Evolutionary conservation across 1,140 invertebrate species (phyloP).

Genomic region (Tetranychus urticae): DNA sequence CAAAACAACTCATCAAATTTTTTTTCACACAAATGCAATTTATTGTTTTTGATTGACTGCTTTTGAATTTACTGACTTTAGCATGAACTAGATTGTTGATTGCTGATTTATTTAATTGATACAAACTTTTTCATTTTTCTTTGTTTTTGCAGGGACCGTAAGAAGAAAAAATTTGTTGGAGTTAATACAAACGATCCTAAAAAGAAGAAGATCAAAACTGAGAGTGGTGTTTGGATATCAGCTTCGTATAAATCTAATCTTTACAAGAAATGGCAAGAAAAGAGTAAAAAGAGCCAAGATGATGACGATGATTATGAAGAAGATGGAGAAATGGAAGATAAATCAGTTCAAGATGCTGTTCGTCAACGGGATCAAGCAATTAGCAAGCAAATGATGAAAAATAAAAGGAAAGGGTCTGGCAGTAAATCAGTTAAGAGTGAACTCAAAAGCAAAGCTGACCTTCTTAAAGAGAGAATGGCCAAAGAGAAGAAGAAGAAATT

Average conservation of each 20-base stretch:
- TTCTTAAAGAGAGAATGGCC: not conserved
- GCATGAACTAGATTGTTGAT: no score
- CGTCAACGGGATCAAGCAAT: not conserved
- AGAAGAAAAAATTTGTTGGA: constrained; percentile 69
- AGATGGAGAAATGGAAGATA: not conserved
- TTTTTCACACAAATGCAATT: no score
- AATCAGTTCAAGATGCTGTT: not conserved
- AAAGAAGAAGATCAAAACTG: constrained; percentile 64
- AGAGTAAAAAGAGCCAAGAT: not conserved
- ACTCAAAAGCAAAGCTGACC: not conserved
- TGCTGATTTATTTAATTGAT: not conserved
- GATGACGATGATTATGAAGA: not conserved
- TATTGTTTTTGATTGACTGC: no score
- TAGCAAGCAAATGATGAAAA: not conserved
- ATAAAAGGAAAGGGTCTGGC: not conserved
- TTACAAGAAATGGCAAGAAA: constrained; percentile 54
- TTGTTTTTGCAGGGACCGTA: constrained; percentile 37
- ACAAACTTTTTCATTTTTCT: no score
- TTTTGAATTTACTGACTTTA: no score
- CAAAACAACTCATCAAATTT: no score
- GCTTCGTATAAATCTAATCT: constrained; percentile 74
- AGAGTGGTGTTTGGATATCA: constrained; percentile 77
- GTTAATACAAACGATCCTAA: constrained; percentile 34
- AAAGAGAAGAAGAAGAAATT: not conserved
- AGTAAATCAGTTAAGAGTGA: not conserved